Evolutionary conservation across 2,888 invertebrate species (phyloP), one percentile per base, ranked within the genome.

Genomic region (Congeria kusceri): DNA sequence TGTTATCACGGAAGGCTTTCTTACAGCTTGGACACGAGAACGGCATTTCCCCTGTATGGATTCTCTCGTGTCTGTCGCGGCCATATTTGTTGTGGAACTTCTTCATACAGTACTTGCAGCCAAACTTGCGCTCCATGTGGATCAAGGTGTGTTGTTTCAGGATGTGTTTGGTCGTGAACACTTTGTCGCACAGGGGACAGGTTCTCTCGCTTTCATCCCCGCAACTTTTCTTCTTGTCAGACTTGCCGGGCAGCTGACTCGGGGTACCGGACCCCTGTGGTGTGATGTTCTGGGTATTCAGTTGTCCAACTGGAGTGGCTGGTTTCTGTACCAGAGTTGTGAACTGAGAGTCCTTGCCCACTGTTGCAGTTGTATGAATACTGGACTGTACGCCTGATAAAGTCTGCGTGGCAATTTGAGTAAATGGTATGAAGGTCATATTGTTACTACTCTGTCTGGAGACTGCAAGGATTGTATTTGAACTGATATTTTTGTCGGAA

Each of bases 11-110:
- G 58, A 80, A 85, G 11, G 68, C 79, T 46, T 77, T 76, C 44
- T 69, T 71, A 72, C 85, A 85, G n/a, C 61, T 72, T 25, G 73
- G 75, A 72, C 85, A 85, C 9, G 78, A 69, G 62, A 79, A 85
- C 11, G 85, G 85, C 46, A 71, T 80, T 28, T 85, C 85, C 23
- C 83, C 80, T 23, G 85, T 85, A 47, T 85, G 85, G 20, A 78
- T 80, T 11, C 85, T 32, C 23, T 80, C 80, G 46, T 85, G 85
- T 25, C 83, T 64, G 66, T 83, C 80, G 13, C 77, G 64, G 18
- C 79, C 81, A 65, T 82, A 84, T 15, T 84, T 81, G 53, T 84
- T 82, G 25, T 79, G 80, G 59, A 84, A 84, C 46, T 82, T 82
- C 57, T 84, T 84, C 64, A 77, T 77, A 44, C 84, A 84, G 29